A percentile compares a stretch with the other conserved stretches of the same genome.
phyloP scores from a whole-genome alignment of 2,888 invertebrate genomes.

The Therioaphis trifolii region DNA sequence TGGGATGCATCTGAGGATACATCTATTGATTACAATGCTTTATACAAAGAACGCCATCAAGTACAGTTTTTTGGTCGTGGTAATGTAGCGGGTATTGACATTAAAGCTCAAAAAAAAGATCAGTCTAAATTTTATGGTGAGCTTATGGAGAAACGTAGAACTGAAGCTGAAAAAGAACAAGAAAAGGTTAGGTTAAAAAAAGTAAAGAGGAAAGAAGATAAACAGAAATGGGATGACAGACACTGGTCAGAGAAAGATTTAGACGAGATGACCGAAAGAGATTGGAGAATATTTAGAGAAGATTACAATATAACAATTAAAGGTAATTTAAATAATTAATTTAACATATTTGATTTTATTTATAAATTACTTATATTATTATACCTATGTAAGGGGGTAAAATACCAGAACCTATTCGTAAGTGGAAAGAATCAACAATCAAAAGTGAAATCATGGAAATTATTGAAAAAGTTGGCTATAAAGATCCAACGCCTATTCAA shows the following conservation, averaged over 20 bases:
- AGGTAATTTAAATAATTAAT: conserved; percentile 69
- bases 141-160: conserved; percentile 91
- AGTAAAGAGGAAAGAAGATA: conserved; percentile 94
- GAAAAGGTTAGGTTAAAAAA: conserved; percentile 83
- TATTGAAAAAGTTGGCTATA: conserved; percentile 93
- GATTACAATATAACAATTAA: conserved; percentile 99
- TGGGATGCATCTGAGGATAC: conserved; percentile 99
- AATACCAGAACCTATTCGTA: conserved; percentile 95
- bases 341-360: background rate
- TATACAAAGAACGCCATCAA: conserved; percentile 97
- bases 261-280: conserved; percentile 97
- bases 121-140: conserved; percentile 98
- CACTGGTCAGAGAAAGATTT: conserved; percentile 97
- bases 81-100: conserved; percentile 97
- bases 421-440: conserved; percentile 94
- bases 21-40: conserved; percentile 94
- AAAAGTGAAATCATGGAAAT: conserved; percentile 92
- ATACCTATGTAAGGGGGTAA: conserved; percentile 82
- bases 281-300: conserved; percentile 99
- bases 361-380: background rate
- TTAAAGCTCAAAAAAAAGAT: conserved; percentile 94
- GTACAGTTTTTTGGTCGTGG: conserved; percentile 98
- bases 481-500: conserved; percentile 99
- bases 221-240: conserved; percentile 98
- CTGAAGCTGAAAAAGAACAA: conserved; percentile 76